A percentile compares a stretch with the other conserved stretches of the same genome.
Evolutionary conservation across 2,888 invertebrate species (phyloP).

Genomic region (Anaspis maculata): DNA sequence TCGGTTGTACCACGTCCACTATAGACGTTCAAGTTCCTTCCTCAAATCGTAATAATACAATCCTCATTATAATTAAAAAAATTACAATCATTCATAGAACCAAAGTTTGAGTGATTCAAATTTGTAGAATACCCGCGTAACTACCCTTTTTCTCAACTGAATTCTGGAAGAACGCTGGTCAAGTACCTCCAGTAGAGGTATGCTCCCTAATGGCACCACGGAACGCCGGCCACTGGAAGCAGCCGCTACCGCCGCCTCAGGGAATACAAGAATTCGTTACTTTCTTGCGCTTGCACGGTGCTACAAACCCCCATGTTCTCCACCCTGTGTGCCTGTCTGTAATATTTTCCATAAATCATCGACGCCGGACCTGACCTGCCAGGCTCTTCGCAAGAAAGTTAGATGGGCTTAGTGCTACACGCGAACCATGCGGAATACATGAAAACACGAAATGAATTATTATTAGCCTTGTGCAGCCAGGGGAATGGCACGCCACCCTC

Average conservation of each 20-base stretch:
- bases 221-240: constrained; percentile 25
- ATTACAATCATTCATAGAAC: too few relatives aligned
- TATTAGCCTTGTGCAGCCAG: constrained; percentile 25
- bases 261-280: constrained; percentile 39
- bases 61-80: too few relatives aligned
- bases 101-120: too few relatives aligned
- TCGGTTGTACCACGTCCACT: too few relatives aligned
- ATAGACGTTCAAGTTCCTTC: too few relatives aligned
- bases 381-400: constrained; percentile 32
- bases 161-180: too few relatives aligned
- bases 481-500: constrained; percentile 17
- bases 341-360: constrained; percentile 48
- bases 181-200: too few relatives aligned
- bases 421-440: constrained; percentile 16
- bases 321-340: constrained; percentile 30
- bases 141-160: too few relatives aligned
- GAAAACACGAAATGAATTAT: constrained; percentile 37
- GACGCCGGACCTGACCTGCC: constrained; percentile 37
- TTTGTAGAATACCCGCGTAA: too few relatives aligned
- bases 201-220: constrained; percentile 32
- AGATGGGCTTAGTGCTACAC: constrained; percentile 23
- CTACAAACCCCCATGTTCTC: constrained; percentile 14
- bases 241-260: constrained; percentile 21
- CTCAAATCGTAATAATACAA: too few relatives aligned
- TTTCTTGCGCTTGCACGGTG: constrained; percentile 27